Base-by-base conservation (phyloP, 2,113 vertebrate species). In the Osmerus mordax region DNA sequence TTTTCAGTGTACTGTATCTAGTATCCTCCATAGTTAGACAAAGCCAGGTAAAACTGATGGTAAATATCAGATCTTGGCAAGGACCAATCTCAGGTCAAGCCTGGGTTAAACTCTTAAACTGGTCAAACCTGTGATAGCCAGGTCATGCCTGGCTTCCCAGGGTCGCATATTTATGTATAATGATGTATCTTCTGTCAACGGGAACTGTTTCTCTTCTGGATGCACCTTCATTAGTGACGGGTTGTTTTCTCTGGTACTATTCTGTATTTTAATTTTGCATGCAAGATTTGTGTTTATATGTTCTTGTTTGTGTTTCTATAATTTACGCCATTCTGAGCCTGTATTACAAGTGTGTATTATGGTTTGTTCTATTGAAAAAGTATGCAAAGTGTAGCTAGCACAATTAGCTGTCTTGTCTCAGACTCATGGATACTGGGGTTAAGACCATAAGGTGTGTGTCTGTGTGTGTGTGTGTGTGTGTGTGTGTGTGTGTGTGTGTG, bases 261-360 rank as follows among this genome's bases (percentile, higher is more conserved):
- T 78, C 78, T 78, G 71, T 71, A 78, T 69, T 77, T 82, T 67
- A 47, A 70, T 71, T 86, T 79, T 82, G 87, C 91, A 91, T 87
- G 89, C 89, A 90, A 88, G 88, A 80, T 85, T 60, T 53, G 70
- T 71, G 77, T 83, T 77, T 72, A 74, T 74, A 59, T 71, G 70
- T 73, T 81, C 54, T 78, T 76, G 67, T 74, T 78, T 63, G 65
- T 51, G 74, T 81, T 58, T 81, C 71, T 78, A 25, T 18, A 29
- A 61, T 79, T 65, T 68, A 60, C 21, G 47, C 80, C 65, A 59
- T 55, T 76, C 64, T 54, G 23, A 52, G 71, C 78, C 65, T 75
- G 62, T 61, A 66, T 65, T 21, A 13, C 62, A 11, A n/a, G 16
- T 61, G 23, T 63, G 70, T 63, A 11, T 53, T 67, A 21, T 19